Percentiles rank a stretch among this genome's conserved stretches.
Conservation (phyloP, 2,113 vertebrate genomes). For the Sciurus niger region DNA sequence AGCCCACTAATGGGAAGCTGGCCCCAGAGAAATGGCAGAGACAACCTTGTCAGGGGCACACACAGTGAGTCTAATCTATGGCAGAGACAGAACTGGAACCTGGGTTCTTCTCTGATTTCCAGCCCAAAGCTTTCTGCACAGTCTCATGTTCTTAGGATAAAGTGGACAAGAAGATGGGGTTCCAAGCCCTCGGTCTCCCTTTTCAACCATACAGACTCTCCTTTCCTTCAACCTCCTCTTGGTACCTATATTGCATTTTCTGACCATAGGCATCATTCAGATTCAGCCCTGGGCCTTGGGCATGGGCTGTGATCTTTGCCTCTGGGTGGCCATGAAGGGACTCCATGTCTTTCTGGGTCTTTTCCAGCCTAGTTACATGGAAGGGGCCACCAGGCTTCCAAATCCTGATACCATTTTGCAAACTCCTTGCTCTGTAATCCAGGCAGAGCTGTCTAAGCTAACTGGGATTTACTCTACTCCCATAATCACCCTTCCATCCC, state of each 20-base stretch:
- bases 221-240: neutral
- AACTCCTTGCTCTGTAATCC: neutral
- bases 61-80: too few species aligned
- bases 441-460: neutral
- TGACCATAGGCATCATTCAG: neutral
- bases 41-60: too few species aligned
- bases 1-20: neutral
- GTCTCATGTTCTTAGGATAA: neutral
- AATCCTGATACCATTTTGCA: neutral
- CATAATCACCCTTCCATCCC: neutral
- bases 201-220: neutral
- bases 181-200: neutral
- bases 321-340: neutral
- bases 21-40: neutral
- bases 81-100: neutral
- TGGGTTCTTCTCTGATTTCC: neutral
- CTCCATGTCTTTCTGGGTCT: neutral
- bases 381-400: neutral
- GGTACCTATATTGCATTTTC: neutral
- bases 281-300: neutral
- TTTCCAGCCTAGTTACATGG: neutral
- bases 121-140: neutral
- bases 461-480: neutral
- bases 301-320: neutral
- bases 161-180: neutral